phyloP scores from a whole-genome alignment of 2,888 invertebrate species.

The Epirrita christyi region DNA sequence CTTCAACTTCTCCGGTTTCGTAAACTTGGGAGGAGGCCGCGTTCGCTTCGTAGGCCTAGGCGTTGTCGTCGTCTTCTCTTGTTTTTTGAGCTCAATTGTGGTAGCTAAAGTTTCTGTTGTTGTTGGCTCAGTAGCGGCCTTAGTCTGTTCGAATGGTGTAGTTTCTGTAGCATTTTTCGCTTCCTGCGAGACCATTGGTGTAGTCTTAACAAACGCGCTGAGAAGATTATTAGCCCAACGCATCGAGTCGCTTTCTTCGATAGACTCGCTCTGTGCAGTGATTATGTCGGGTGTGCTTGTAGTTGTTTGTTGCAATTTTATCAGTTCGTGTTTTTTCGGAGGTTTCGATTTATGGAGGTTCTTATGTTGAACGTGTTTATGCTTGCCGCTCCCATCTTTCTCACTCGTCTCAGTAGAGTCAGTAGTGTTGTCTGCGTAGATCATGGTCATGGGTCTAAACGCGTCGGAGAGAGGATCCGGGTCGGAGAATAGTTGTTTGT shows the following conservation, averaged over 20 bases:
- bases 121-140: constrained; percentile 42
- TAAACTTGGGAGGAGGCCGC: constrained; percentile 69
- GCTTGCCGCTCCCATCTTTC: constrained; percentile 46
- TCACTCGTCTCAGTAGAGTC: constrained; percentile 39
- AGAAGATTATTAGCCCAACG: constrained; percentile 68
- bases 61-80: constrained; percentile 51
- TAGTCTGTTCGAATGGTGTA: constrained; percentile 39
- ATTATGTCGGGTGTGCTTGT: constrained; percentile 69
- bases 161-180: constrained; percentile 45
- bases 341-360: constrained; percentile 60
- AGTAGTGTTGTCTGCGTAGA: constrained; percentile 47
- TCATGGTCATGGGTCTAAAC: constrained; percentile 70
- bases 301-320: constrained; percentile 57
- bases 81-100: constrained; percentile 27
- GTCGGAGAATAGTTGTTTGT: constrained; percentile 58
- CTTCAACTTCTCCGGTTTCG: constrained; percentile 64
- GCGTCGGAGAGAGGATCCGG: constrained; percentile 63
- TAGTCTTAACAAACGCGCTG: constrained; percentile 71
- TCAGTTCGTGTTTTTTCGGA: constrained; percentile 60
- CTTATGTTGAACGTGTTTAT: constrained; percentile 53
- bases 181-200: constrained; percentile 66
- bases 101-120: constrained; percentile 32
- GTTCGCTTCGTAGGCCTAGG: constrained; percentile 62
- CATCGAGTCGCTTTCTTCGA: constrained; percentile 53
- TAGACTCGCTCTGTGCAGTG: constrained; percentile 53